Base-by-base conservation (phyloP, 2,797 vertebrate genomes). In the Sphenopsis melanotis region DNA sequence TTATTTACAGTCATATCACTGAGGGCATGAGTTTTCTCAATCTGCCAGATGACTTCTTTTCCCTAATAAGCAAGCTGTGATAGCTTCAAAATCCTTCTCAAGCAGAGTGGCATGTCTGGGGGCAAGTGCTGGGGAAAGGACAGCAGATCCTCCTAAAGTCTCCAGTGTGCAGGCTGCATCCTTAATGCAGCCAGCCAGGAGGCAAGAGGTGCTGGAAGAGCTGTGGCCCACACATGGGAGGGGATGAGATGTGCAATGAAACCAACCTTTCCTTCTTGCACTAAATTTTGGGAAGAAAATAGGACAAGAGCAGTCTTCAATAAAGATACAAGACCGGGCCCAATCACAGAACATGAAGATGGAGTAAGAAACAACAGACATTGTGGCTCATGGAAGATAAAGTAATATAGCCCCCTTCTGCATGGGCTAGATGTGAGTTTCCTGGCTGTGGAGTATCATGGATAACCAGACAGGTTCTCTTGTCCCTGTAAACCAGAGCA, bases 1-100 rank as follows among this genome's bases (percentile, higher is more conserved):
- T 92, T 96, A 97, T 92, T 95, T 95, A 87, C 70, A 96, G 68
- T 32, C 44, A 7, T 74, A 94, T 85, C 87, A 82, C 44, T 74
- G 76, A 64, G 34, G 6, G 23, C 36, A 77, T 59, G 64, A 68
- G 36, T 83, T 96, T 42, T 90, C 79, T 78, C 37, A 30, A 80
- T 89, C 83, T 83, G 60, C 72, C 52, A 87, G 70, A 91, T 60
- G 21, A 90, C 11, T 91, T 64, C 37, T 85, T 90, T 83, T 68
- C 50, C 61, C 32, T 30, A 74, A 60, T 18, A 74, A 82, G 39
- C 12, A 39, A 52, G 61, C 32, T 80, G 80, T n/a, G 44, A 89
- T 50, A 47, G 63, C 14, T 87, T 56, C 44, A 69, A 56, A 84
- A 56, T 39, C 68, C 53, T 37, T 55, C 41, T 46, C 10, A 6